These are phyloP conservation scores for Sinohyriopsis cumingii DNA, from an alignment of 2,888 invertebrate genomes.

Conservation along the genomic window DNA sequence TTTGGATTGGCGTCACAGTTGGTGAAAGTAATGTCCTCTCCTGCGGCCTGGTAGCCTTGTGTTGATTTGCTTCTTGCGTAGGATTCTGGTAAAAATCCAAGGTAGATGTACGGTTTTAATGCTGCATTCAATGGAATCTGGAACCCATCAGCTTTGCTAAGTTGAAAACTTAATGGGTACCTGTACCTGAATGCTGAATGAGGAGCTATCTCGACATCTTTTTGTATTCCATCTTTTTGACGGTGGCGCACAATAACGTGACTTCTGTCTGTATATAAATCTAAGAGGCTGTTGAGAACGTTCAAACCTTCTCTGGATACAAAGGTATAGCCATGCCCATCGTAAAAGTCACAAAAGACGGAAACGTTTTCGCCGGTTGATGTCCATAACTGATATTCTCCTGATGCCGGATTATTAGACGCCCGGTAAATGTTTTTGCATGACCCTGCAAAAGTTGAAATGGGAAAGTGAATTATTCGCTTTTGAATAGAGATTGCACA, in stretches of 20 bases:
- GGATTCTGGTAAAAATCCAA: neutral
- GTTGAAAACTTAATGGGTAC: neutral
- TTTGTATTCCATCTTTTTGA: constrained; percentile 3
- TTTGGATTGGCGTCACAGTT: constrained; percentile 7
- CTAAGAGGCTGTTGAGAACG: neutral
- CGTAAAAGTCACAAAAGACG: constrained; percentile 8
- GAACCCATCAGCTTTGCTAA: neutral
- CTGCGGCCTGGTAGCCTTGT: constrained; percentile 6
- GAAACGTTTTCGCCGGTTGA: neutral
- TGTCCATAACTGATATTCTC: neutral
- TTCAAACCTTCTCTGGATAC: constrained; percentile 3
- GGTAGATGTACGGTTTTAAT: constrained; percentile 2
- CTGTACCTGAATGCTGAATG: neutral
- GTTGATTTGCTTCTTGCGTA: neutral
- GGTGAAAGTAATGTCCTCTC: constrained; percentile 1
- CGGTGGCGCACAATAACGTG: neutral
- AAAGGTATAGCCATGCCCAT: neutral
- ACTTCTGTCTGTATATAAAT: neutral
- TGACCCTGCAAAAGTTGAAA: neutral
- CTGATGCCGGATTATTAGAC: neutral
- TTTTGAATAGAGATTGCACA: too few relatives aligned
- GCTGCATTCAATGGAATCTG: neutral
- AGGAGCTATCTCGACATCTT: constrained; percentile 5
- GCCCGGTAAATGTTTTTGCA: constrained; percentile 4
- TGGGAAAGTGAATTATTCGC: too few relatives aligned